Evolutionary conservation across 2,113 vertebrate species (phyloP).

Genomic region (Marmota flaviventris): DNA sequence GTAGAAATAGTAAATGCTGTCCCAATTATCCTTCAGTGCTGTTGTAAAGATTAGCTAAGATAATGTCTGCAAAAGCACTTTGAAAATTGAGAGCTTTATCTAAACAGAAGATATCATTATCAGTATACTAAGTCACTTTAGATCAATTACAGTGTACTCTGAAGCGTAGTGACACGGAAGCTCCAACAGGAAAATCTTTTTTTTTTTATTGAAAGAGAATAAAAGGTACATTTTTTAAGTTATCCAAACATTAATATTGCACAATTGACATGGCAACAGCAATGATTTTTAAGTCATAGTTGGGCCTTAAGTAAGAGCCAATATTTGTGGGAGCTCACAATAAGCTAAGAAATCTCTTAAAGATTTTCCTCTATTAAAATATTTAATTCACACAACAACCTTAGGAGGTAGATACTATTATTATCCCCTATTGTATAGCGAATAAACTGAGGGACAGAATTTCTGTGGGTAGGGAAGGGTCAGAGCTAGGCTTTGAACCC

Average conservation of each 20-base stretch:
- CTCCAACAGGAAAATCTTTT: neutral
- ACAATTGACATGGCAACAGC: neutral
- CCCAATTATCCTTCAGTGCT: constrained; percentile 20
- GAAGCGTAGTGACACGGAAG: neutral
- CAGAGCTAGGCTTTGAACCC: neutral
- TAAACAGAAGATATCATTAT: constrained; percentile 38
- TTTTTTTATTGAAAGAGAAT: constrained; percentile 13
- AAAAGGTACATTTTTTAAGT: neutral
- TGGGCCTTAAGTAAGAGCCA: neutral
- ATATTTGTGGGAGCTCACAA: neutral
- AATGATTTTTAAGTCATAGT: neutral
- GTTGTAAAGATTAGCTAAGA: constrained; percentile 27
- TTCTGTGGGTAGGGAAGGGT: neutral
- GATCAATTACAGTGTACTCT: neutral
- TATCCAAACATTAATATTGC: neutral
- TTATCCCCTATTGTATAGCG: neutral
- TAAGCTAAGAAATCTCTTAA: neutral
- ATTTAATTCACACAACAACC: neutral
- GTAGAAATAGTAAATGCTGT: neutral
- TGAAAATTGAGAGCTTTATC: constrained; percentile 31
- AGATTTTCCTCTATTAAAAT: neutral
- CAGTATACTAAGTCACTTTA: constrained; percentile 28
- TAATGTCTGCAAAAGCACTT: constrained; percentile 9
- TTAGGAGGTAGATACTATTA: neutral
- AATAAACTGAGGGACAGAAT: neutral